Percentiles rank a stretch among this genome's conserved stretches.
Conservation (phyloP, 2,888 invertebrate genomes). For the Gonocerus acuteangulatus region DNA sequence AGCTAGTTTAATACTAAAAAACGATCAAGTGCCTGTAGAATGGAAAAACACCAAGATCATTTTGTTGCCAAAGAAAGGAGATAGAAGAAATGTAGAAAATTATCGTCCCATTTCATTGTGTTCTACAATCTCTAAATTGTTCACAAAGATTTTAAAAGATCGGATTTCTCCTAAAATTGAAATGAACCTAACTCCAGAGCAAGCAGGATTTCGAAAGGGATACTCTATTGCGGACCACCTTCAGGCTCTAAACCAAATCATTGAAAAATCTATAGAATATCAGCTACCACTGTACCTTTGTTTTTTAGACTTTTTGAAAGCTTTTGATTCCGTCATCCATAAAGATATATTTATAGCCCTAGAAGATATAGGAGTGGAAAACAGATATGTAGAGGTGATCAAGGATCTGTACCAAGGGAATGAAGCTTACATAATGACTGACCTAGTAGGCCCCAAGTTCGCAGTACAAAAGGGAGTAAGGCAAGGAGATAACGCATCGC, state of each 20-base stretch:
- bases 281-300: constrained; percentile 28
- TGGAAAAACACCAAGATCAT: constrained; percentile 7
- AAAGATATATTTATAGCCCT: background rate
- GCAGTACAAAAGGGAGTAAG: no score
- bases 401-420: background rate
- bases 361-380: background rate
- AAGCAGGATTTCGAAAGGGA: constrained; percentile 8
- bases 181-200: constrained; percentile 2
- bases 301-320: constrained; percentile 12
- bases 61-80: constrained; percentile 9
- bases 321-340: constrained; percentile 11
- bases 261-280: constrained; percentile 32
- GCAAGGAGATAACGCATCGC: no score
- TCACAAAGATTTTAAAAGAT: background rate
- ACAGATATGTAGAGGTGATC: constrained; percentile 1
- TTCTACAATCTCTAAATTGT: constrained; percentile 8
- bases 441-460: no score
- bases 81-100: background rate
- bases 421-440: no score
- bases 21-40: background rate
- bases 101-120: constrained; percentile 14
- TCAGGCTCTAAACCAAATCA: constrained; percentile 16
- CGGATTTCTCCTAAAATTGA: background rate
- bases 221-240: constrained; percentile 4
- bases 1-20: background rate